A percentile compares a stretch with the other conserved stretches of the same genome.
Evolutionary conservation across 92 coral and sea anemone genomes (phyloP).

Genomic region (Palythoa heliodiscus): DNA sequence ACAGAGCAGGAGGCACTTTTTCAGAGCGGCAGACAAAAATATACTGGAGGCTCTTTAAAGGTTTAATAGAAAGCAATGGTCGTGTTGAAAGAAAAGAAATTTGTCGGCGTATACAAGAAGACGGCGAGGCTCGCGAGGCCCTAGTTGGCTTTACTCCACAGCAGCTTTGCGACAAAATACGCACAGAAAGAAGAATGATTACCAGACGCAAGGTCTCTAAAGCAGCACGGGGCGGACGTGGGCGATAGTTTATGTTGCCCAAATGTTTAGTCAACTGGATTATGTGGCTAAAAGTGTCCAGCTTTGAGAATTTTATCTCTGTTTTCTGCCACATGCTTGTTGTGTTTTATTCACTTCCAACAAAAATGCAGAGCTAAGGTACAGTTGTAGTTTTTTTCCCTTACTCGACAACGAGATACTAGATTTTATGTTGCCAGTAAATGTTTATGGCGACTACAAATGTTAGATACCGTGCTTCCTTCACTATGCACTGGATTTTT

Average conservation of each 20-base stretch:
- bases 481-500: neutral
- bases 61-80: too few relatives aligned
- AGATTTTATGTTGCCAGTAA: neutral
- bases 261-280: neutral
- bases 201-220: neutral
- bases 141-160: too few relatives aligned
- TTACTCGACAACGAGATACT: neutral
- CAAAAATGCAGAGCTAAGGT: neutral
- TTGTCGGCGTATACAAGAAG: too few relatives aligned
- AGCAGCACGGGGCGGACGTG: neutral
- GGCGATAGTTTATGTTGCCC: neutral
- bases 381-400: neutral
- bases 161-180: too few relatives aligned
- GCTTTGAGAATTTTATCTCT: neutral
- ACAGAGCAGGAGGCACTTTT: too few relatives aligned
- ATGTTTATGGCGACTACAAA: neutral
- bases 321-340: neutral
- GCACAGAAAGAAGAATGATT: slow-evolving; percentile 50
- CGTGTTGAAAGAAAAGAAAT: too few relatives aligned
- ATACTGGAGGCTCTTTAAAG: too few relatives aligned
- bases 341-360: neutral
- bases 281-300: neutral
- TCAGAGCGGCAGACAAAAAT: too few relatives aligned
- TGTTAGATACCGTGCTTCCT: neutral
- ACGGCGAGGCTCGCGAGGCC: too few relatives aligned